These are phyloP conservation scores for Nycticryphes semicollaris DNA, from an alignment of 2,113 vertebrate genomes.

Conservation along the genomic window DNA sequence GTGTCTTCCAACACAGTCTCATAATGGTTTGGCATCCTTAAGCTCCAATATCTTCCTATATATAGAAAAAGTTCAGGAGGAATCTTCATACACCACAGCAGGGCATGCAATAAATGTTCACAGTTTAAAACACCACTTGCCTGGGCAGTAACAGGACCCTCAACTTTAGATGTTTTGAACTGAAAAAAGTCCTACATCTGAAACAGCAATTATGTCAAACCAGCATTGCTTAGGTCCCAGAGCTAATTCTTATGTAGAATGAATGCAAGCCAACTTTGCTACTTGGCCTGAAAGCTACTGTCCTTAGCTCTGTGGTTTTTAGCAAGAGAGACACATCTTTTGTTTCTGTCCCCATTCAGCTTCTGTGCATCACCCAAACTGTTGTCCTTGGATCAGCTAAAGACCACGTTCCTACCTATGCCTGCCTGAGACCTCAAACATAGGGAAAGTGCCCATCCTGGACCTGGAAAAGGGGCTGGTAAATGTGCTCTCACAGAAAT, in stretches of 20 bases:
- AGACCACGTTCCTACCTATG: not conserved
- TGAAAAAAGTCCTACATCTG: not conserved
- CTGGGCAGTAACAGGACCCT: not conserved
- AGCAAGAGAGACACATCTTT: not conserved
- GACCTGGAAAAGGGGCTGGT: not conserved
- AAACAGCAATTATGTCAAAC: not conserved
- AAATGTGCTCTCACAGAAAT: not conserved
- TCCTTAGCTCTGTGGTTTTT: not conserved
- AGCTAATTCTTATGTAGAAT: not conserved
- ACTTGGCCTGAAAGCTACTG: not conserved
- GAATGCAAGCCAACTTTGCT: not conserved
- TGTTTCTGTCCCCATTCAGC: not conserved
- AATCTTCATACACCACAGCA: not conserved
- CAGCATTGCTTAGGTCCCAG: not conserved
- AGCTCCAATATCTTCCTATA: not conserved
- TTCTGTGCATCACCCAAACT: not conserved
- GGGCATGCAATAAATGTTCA: not conserved
- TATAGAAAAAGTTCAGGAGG: not conserved
- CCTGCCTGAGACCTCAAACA: not conserved
- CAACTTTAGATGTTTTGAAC: not conserved
- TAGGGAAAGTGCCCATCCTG: not conserved
- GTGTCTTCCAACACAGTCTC: not conserved
- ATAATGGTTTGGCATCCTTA: not conserved
- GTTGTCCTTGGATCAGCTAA: not conserved
- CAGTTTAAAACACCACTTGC: not conserved